phyloP scores from a whole-genome alignment of 2,797 vertebrate genomes.

The Selene dorsalis region DNA sequence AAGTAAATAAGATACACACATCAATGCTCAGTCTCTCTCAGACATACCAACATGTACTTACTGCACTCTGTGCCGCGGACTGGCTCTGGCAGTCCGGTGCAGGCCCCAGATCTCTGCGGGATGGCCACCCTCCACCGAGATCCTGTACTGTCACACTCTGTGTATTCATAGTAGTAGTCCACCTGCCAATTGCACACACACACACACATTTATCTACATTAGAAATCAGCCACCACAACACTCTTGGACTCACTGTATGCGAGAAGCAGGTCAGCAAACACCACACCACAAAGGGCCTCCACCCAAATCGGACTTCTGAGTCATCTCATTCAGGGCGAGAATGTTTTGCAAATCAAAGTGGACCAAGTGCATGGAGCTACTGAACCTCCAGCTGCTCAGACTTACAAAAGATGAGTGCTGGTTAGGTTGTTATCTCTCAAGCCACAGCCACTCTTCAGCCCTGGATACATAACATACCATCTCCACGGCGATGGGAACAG shows the following conservation, averaged over 20 bases:
- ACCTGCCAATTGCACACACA: slow-evolving; percentile 87
- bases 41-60: slow-evolving; percentile 77
- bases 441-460: slow-evolving; percentile 37
- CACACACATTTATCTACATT: slow-evolving; percentile 45
- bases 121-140: slow-evolving; percentile 98
- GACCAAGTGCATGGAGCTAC: not conserved
- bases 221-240: slow-evolving; percentile 36
- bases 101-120: slow-evolving; percentile 86
- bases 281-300: slow-evolving; percentile 43
- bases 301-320: slow-evolving; percentile 48
- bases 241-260: slow-evolving; percentile 11
- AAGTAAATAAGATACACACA: slow-evolving; percentile 58
- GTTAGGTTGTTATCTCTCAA: slow-evolving; percentile 48
- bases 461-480: slow-evolving; percentile 74
- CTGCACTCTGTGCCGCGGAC: slow-evolving; percentile 96
- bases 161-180: slow-evolving; percentile 98
- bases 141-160: slow-evolving; percentile 95
- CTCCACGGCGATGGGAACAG: slow-evolving; percentile 64
- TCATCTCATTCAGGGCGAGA: slow-evolving; percentile 40
- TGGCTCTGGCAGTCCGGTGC: slow-evolving; percentile 92
- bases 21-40: not conserved
- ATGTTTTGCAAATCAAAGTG: slow-evolving; percentile 34
- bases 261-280: slow-evolving; percentile 52
- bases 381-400: slow-evolving; percentile 25
- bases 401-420: slow-evolving; percentile 34